Evolutionary conservation across 2,113 vertebrate genomes (phyloP), one percentile per base, ranked within the genome.

Genomic region (Opisthocomus hoazin): DNA sequence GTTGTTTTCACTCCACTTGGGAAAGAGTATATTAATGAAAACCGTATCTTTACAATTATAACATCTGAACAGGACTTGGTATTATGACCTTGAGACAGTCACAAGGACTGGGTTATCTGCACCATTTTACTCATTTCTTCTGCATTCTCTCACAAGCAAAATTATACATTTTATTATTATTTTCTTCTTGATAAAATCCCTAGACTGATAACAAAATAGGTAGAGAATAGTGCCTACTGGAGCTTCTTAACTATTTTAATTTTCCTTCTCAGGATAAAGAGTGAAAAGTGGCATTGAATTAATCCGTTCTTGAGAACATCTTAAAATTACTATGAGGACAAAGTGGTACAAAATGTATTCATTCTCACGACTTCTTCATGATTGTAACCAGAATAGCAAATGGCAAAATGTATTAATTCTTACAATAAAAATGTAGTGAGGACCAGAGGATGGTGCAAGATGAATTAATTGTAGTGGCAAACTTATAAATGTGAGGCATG

Each of bases 391-490:
- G 96, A 98, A 98, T 84, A 97, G 95, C 70, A 97, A 98, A 97
- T 94, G 89, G 87, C 87, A 98, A 96, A 98, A 97, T 75, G 53
- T 94, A 96, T 97, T 98, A 96, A 96, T 97, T 97, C 95, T 94
- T 97, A 88, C 94, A 97, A 97, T 97, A 97, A 98, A 98, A 98
- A 97, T 83, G 34, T 97, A 97, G 97, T 96, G 96, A 97, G 93
- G 95, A 96, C 84, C 84, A 96, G 92, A 96, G 94, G 82, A 93
- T 27, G 6, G 93, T 90, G 82, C 57, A 70, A 92, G 87, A 96
- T 96, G 60, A 96, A 97, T 96, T 97, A 95, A 97, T 86, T 96
- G 90, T 90, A 87, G 74, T 18, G 6, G 78, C 80, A 91, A 94
- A 92, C 77, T 93, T 91, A 45, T 26, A 90, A 94, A 87, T 91